Evolutionary conservation across 2,113 vertebrate species (phyloP).

Genomic region (Dendrocopos noguchii): DNA sequence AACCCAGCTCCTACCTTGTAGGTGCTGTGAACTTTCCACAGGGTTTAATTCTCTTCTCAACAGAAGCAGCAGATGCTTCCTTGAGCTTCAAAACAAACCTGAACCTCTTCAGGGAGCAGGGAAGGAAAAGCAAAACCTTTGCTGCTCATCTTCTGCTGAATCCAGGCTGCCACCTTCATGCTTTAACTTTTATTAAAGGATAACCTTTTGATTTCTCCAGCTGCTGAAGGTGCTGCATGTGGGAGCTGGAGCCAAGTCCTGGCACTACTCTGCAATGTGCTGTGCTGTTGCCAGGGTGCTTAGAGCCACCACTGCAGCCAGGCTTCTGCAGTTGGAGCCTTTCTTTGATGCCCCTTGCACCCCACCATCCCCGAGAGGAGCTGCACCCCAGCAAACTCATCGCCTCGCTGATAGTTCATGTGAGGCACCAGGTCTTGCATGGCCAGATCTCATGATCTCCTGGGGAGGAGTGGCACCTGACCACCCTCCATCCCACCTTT

Average conservation of each 20-base stretch:
- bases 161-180: not conserved
- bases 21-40: not conserved
- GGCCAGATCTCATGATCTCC: not conserved
- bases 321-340: not conserved
- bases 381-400: not conserved
- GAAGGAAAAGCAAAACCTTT: not conserved
- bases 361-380: not conserved
- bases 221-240: not conserved
- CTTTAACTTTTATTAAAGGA: not conserved
- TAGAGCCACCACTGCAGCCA: not conserved
- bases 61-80: not conserved
- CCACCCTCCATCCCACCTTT: not conserved
- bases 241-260: not conserved
- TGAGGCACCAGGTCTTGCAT: not conserved
- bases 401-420: not conserved
- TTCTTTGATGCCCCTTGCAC: not conserved
- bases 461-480: not conserved
- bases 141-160: not conserved
- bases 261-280: accelerated
- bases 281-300: not conserved
- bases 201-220: not conserved
- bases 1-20: not conserved
- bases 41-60: not conserved
- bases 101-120: not conserved
- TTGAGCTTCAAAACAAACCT: not conserved